A percentile compares a stretch with the other conserved stretches of the same genome.
These are phyloP conservation scores for Leptinotarsa defecta DNA, from an alignment of 1,140 invertebrate genomes.

Conservation along the genomic window DNA sequence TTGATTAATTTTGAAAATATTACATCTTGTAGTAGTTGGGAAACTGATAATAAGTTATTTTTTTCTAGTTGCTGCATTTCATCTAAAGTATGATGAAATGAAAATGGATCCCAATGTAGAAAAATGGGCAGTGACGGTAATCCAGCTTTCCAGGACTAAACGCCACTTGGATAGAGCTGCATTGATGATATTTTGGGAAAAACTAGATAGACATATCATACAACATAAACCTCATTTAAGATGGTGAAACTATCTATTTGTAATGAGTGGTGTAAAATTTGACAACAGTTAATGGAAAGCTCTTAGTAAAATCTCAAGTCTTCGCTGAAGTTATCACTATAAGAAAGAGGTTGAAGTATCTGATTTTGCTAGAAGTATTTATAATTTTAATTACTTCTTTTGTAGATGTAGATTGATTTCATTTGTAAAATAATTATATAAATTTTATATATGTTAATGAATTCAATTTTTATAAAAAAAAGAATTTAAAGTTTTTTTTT, in stretches of 20 bases:
- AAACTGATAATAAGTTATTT: conserved; percentile 21
- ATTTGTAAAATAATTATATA: too few relatives aligned
- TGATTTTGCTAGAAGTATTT: too few relatives aligned
- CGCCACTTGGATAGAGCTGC: conserved; percentile 95
- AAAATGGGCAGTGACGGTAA: conserved; percentile 93
- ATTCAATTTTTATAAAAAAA: too few relatives aligned
- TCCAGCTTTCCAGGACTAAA: conserved; percentile 90
- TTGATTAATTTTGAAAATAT: neutral
- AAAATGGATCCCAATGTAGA: conserved; percentile 91
- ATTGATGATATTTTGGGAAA: conserved; percentile 96
- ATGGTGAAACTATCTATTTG: conserved; percentile 62
- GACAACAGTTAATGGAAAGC: neutral
- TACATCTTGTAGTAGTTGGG: neutral
- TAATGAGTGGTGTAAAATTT: neutral
- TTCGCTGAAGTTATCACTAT: neutral
- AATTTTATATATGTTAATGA: too few relatives aligned
- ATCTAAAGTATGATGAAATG: conserved; percentile 96
- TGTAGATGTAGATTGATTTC: too few relatives aligned
- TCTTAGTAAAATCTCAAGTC: neutral
- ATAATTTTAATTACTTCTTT: too few relatives aligned
- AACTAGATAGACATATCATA: conserved; percentile 90
- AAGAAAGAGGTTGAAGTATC: too few relatives aligned
- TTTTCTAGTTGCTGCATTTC: conserved; percentile 90
- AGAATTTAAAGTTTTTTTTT: too few relatives aligned
- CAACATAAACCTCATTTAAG: conserved; percentile 91